Conservation (phyloP, 2,113 vertebrate species). For the Rousettus leschenaultii region DNA sequence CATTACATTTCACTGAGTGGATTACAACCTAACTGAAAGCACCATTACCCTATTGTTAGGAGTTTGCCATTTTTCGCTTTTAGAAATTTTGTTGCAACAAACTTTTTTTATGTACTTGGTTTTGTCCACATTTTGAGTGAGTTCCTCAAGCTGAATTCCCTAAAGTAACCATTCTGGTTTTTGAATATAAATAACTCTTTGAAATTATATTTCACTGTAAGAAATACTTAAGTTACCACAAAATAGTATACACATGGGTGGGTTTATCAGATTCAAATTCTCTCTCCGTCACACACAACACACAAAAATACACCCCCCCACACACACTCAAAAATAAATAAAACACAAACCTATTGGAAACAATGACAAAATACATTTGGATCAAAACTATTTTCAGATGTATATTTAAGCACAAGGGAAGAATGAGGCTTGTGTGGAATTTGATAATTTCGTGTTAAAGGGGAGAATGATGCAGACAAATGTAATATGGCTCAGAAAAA, state of each 20-base stretch:
- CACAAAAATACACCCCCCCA: not conserved
- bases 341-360: not conserved
- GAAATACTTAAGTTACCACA: not conserved
- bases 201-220: conserved; percentile 29
- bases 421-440: not conserved
- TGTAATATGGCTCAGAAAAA: not conserved
- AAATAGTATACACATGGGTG: not conserved
- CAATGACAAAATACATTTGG: conserved; percentile 8
- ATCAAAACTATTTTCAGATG: conserved; percentile 18
- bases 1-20: not conserved
- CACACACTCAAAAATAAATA: not conserved
- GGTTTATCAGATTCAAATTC: not conserved
- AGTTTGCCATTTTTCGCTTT: not conserved
- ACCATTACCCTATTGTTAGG: not conserved
- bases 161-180: not conserved
- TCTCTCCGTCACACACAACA: not conserved
- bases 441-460: not conserved
- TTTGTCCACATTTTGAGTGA: conserved; percentile 7
- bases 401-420: not conserved
- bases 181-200: not conserved
- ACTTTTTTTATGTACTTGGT: not conserved
- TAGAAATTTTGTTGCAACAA: not conserved
- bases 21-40: not conserved
- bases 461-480: not conserved
- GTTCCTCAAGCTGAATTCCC: not conserved